These are phyloP conservation scores for Invenusta paracnida DNA, from an alignment of 2,888 invertebrate genomes.

Conservation along the genomic window DNA sequence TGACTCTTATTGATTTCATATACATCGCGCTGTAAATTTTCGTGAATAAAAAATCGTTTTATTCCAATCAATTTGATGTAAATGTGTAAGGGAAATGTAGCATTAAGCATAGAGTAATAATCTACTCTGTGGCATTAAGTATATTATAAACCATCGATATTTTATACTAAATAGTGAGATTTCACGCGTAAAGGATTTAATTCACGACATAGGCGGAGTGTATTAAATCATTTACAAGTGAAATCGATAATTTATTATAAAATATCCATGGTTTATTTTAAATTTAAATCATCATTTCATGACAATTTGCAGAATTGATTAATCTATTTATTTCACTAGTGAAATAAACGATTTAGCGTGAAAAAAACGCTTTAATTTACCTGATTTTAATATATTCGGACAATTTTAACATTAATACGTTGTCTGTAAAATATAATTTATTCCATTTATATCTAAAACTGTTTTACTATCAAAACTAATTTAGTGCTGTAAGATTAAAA, in stretches of 20 bases:
- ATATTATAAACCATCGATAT: not conserved
- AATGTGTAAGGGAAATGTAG: too few relatives aligned
- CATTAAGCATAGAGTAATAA: too few relatives aligned
- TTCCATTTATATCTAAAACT: too few relatives aligned
- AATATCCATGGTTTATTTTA: not conserved
- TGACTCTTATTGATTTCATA: too few relatives aligned
- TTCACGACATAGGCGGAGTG: not conserved
- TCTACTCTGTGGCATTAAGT: too few relatives aligned
- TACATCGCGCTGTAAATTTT: too few relatives aligned
- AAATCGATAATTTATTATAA: not conserved
- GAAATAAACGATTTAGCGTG: not conserved
- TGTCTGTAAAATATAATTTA: too few relatives aligned
- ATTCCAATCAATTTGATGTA: too few relatives aligned
- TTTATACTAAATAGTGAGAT: not conserved
- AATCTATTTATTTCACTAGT: not conserved
- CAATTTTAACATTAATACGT: too few relatives aligned
- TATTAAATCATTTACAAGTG: not conserved
- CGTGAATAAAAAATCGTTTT: too few relatives aligned
- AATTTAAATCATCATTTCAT: not conserved
- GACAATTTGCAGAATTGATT: not conserved
- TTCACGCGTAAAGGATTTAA: not conserved
- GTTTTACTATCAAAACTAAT: too few relatives aligned
- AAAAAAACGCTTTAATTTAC: not conserved
- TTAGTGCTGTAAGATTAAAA: too few relatives aligned
- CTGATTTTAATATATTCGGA: not conserved